Percentiles rank a stretch among this genome's conserved stretches.
These are phyloP conservation scores for Diuraphis noxia DNA, from an alignment of 1,140 invertebrate species.

Conservation along the genomic window DNA sequence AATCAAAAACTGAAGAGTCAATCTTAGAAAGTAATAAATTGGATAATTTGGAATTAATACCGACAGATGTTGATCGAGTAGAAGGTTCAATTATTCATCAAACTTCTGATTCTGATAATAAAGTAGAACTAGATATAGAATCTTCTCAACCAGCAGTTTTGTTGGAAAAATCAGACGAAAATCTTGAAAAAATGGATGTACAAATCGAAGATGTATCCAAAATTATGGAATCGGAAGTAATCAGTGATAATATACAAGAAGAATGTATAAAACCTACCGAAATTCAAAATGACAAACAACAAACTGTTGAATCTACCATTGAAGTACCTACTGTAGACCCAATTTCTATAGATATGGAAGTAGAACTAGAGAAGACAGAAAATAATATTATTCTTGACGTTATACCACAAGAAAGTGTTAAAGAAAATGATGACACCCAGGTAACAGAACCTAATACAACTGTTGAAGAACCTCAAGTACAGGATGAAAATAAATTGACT, in stretches of 20 bases:
- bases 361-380: background rate
- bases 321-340: background rate
- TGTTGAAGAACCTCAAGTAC: background rate
- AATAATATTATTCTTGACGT: background rate
- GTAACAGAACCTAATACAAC: background rate
- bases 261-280: background rate
- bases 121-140: background rate
- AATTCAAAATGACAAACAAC: slow-evolving; percentile 26
- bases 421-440: background rate
- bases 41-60: slow-evolving; percentile 29
- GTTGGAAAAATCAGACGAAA: background rate
- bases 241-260: slow-evolving; percentile 3
- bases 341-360: background rate
- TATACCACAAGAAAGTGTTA: background rate
- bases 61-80: slow-evolving; percentile 39
- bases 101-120: slow-evolving; percentile 45
- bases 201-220: background rate
- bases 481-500: slow-evolving; percentile 32
- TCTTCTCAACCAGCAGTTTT: background rate
- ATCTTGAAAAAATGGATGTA: slow-evolving; percentile 26
- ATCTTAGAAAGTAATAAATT: slow-evolving; percentile 28
- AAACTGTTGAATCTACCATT: background rate
- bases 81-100: slow-evolving; percentile 55
- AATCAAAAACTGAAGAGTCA: background rate
- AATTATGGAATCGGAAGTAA: background rate